Evolutionary conservation across 2,888 invertebrate species (phyloP).

Genomic region (Noctua pronuba): DNA sequence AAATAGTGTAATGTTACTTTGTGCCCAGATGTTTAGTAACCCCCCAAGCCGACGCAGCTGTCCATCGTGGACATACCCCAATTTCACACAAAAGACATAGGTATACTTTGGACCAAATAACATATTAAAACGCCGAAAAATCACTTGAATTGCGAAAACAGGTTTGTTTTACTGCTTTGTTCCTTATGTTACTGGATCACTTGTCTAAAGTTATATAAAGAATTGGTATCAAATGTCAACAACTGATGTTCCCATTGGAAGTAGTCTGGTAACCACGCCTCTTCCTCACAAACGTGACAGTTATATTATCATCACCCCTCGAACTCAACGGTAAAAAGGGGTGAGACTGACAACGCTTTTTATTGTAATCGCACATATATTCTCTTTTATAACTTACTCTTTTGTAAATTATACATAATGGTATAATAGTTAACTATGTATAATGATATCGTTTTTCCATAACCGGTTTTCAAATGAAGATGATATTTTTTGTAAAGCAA

Average conservation of each 20-base stretch:
- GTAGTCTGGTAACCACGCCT: constrained; percentile 86
- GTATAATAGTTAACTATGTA: neutral
- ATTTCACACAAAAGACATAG: neutral
- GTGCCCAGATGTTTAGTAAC: neutral
- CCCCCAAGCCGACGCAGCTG: constrained; percentile 1
- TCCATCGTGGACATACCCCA: neutral
- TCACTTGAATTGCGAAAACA: constrained; percentile 2
- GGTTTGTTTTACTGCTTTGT: constrained; percentile 7
- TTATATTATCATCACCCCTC: constrained; percentile 79
- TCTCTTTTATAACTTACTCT: constrained; percentile 22
- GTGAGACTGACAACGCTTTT: constrained; percentile 57
- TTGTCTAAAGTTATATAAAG: constrained; percentile 68
- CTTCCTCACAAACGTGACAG: constrained; percentile 84
- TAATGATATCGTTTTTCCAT: constrained; percentile 12
- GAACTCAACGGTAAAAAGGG: constrained; percentile 68
- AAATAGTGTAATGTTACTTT: neutral
- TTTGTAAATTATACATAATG: constrained; percentile 15
- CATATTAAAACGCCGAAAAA: neutral
- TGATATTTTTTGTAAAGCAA: neutral
- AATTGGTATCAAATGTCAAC: constrained; percentile 77
- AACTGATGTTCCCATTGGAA: constrained; percentile 81
- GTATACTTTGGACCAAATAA: neutral
- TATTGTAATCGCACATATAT: constrained; percentile 41
- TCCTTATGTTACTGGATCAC: constrained; percentile 20
- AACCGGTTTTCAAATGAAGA: constrained; percentile 28